Base-by-base conservation (phyloP, 1,140 invertebrate genomes). In the Chrysopa pallens region DNA sequence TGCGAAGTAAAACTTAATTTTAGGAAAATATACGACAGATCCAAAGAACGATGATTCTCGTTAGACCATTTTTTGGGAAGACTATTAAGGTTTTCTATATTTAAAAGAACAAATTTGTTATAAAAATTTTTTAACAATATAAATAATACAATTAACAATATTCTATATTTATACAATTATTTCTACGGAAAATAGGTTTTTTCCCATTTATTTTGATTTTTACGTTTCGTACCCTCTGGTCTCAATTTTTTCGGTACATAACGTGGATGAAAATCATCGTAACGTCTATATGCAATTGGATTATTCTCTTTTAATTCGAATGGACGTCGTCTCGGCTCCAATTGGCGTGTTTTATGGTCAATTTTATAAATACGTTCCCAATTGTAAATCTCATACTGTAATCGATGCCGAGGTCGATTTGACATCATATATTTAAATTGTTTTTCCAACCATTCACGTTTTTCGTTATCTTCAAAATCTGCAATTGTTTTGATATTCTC, bases 321-420 rank as follows among this genome's bases (percentile, higher is more conserved):
- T 47, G 70, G 74, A 38, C 78, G 65, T 15, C 67, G 60, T 52
- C 64, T 76, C n/a, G 72, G 66, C 46, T 84, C 80, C 56, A 77
- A 54, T 33, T 69, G 68, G 43, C 77, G 61, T 0, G 73, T 80
- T 11, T 79, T 68, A 46, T 73, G 53, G 50, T 76, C 58, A 33
- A 82, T 73, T 54, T 82, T 77, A 52, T 82, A 89, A 42, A 87
- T 76, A 39, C 70, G 70, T 49, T 85, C 79, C 82, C 82, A 89
- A 39, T 72, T 49, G 48, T 80, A 79, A 29, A 76, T 64, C 63
- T 87, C 80, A 27, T 79, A 74, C 27, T 60, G 8, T 36, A 69
- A 50, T 29, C 67, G 64, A 49, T 75, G 67, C 39, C 72, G 69
- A 0, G 70, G 69, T 50, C 76, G 65, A 52, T 80, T 78, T 1